Conservation (phyloP, 2,797 vertebrate genomes). For the Rhinoraja longicauda region DNA sequence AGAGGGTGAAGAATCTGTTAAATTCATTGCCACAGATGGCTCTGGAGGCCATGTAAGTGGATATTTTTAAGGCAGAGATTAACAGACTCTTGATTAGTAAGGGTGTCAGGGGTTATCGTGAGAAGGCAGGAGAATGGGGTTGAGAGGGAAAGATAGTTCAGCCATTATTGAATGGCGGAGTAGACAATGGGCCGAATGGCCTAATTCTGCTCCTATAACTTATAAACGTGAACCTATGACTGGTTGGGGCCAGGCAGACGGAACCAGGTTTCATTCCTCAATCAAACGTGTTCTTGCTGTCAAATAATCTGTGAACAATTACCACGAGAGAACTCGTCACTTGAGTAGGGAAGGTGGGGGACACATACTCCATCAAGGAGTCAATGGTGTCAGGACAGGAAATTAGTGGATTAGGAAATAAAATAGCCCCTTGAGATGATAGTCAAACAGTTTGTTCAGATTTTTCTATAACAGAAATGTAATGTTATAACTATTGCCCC, state of each 20-base stretch:
- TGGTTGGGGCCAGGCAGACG: background rate
- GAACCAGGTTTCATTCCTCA: background rate
- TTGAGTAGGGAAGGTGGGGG: background rate
- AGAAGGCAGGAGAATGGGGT: too few relatives aligned
- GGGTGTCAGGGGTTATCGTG: too few relatives aligned
- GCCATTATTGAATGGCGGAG: too few relatives aligned
- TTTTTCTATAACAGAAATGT: background rate
- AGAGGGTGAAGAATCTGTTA: too few relatives aligned
- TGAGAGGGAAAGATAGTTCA: too few relatives aligned
- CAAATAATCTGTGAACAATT: constrained; percentile 30
- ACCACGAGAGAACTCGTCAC: background rate
- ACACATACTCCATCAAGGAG: background rate
- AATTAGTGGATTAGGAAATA: constrained; percentile 17
- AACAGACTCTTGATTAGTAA: too few relatives aligned
- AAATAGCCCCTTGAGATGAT: background rate
- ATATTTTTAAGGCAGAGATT: too few relatives aligned
- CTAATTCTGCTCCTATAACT: too few relatives aligned
- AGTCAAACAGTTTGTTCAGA: background rate
- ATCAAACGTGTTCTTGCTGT: background rate
- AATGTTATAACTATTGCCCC: constrained; percentile 14
- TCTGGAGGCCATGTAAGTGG: too few relatives aligned
- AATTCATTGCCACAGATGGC: too few relatives aligned
- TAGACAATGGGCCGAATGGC: too few relatives aligned
- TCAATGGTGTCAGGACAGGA: constrained; percentile 8
- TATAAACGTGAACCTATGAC: too few relatives aligned